phyloP scores from a whole-genome alignment of 2,113 vertebrate species.

The Lasiurus borealis region DNA sequence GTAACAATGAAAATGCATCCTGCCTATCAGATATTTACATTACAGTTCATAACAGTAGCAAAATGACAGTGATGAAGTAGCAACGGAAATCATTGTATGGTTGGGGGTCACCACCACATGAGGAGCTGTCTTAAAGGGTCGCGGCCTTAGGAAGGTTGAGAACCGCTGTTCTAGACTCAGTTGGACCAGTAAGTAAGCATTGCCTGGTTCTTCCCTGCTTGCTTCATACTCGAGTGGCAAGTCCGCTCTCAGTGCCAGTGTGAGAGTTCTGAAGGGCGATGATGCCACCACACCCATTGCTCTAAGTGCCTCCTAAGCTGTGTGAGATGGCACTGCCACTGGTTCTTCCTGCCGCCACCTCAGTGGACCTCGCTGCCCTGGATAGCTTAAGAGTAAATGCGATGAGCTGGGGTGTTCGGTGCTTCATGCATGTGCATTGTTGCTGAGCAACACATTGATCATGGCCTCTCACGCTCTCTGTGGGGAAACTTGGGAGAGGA shows the following conservation, averaged over 20 bases:
- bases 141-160: no score
- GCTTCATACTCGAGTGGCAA: not conserved
- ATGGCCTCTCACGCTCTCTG: not conserved
- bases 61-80: no score
- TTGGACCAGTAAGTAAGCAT: not conserved
- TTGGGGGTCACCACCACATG: no score
- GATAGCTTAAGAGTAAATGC: not conserved
- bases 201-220: not conserved
- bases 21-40: no score
- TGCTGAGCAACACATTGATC: not conserved
- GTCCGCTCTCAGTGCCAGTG: not conserved
- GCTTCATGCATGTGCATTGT: not conserved
- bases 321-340: not conserved
- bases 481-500: not conserved
- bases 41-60: no score
- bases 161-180: not conserved
- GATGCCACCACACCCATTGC: not conserved
- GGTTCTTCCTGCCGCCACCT: not conserved
- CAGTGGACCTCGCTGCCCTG: not conserved
- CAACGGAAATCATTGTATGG: no score
- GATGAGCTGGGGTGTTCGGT: not conserved
- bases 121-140: no score
- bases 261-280: not conserved
- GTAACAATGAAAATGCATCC: no score
- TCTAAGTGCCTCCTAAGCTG: not conserved